phyloP scores from a whole-genome alignment of 2,888 invertebrate genomes.

The Hyalella azteca region DNA sequence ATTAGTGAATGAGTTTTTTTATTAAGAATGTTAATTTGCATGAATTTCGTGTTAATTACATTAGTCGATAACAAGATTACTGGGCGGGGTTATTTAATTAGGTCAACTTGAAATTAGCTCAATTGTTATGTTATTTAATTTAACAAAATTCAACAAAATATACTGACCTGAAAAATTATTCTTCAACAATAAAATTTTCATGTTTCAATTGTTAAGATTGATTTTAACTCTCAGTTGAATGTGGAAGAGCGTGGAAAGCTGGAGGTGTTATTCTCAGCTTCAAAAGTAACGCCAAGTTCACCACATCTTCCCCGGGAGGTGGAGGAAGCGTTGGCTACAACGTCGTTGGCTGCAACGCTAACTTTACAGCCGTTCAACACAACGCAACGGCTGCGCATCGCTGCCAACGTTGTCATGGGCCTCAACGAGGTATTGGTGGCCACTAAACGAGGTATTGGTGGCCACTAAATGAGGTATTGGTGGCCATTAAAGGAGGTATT shows the following conservation, averaged over 20 bases:
- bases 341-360: background rate
- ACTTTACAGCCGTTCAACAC: background rate
- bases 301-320: background rate
- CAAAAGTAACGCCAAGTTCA: background rate
- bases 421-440: conserved; percentile 6
- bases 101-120: too few species aligned
- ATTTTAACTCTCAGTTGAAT: background rate
- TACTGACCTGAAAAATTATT: too few species aligned
- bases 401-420: background rate
- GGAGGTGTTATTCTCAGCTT: background rate
- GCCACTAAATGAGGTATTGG: too few species aligned
- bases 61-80: too few species aligned
- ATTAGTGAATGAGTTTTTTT: too few species aligned
- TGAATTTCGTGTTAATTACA: too few species aligned
- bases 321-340: background rate
- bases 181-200: background rate
- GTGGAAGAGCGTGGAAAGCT: background rate
- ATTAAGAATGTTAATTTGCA: too few species aligned
- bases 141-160: too few species aligned
- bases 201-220: background rate
- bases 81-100: too few species aligned
- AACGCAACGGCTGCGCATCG: background rate
- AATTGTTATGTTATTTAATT: too few species aligned
- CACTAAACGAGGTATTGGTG: too few species aligned
- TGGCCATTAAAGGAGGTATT: too few species aligned